Percentiles rank a stretch among this genome's conserved stretches.
phyloP scores from a whole-genome alignment of 2,888 invertebrate genomes.

The Eurois occulta region DNA sequence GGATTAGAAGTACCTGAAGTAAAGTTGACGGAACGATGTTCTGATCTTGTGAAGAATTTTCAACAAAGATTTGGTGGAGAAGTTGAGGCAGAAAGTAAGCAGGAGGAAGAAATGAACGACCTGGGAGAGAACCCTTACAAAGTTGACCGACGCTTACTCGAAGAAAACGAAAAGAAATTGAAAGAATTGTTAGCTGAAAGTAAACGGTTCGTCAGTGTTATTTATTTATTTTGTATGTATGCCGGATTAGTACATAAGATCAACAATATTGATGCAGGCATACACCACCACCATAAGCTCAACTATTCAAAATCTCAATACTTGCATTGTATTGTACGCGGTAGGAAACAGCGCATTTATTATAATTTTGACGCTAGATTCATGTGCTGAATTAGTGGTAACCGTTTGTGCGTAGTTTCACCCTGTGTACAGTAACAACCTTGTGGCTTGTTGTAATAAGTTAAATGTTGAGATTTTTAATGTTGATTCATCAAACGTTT shows the following conservation, averaged over 20 bases:
- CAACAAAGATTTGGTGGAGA: constrained; percentile 77
- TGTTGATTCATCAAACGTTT: not conserved
- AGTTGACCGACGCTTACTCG: constrained; percentile 77
- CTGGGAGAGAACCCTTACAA: constrained; percentile 81
- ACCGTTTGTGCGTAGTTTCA: too few relatives aligned
- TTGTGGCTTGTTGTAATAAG: too few relatives aligned
- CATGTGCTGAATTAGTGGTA: too few relatives aligned
- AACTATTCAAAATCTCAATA: too few relatives aligned
- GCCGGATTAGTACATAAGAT: not conserved
- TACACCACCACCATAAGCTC: not conserved
- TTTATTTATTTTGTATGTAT: not conserved
- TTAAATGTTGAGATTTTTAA: too few relatives aligned
- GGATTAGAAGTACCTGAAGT: constrained; percentile 82
- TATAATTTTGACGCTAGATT: too few relatives aligned
- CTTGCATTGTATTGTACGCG: too few relatives aligned
- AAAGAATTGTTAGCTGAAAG: constrained; percentile 73
- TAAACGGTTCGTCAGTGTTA: constrained; percentile 72
- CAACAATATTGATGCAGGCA: not conserved
- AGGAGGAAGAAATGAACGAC: constrained; percentile 56
- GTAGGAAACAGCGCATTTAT: too few relatives aligned
- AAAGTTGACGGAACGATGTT: constrained; percentile 81
- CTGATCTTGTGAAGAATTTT: constrained; percentile 79
- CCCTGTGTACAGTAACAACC: too few relatives aligned
- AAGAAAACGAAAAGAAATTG: constrained; percentile 82
- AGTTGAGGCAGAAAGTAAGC: constrained; percentile 73